These are phyloP conservation scores for Saccopteryx leptura DNA, from an alignment of 2,113 vertebrate genomes.

Conservation along the genomic window DNA sequence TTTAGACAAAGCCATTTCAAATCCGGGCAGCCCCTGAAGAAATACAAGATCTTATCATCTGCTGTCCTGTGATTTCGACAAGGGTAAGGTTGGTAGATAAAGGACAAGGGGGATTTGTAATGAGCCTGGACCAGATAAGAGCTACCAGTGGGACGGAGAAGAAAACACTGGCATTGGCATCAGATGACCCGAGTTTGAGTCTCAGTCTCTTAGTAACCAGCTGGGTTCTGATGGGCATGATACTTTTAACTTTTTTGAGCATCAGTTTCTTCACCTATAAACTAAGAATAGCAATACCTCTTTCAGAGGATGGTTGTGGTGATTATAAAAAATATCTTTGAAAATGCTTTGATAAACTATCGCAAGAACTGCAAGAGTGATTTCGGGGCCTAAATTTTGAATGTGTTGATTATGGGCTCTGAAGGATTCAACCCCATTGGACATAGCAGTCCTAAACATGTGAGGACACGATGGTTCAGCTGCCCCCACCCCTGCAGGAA, in stretches of 20 bases:
- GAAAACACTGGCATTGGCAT: neutral
- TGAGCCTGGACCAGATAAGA: neutral
- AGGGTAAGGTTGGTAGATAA: neutral
- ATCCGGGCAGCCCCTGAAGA: neutral
- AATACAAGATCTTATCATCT: neutral
- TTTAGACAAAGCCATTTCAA: neutral
- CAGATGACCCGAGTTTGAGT: neutral
- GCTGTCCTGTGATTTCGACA: neutral
- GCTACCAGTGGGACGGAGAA: neutral
- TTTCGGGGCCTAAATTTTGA: neutral
- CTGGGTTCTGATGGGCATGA: neutral
- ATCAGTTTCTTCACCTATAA: neutral
- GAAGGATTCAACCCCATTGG: neutral
- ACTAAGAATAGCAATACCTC: neutral
- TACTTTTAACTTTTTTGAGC: neutral
- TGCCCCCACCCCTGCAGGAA: neutral
- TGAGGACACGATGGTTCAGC: neutral
- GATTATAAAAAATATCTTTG: neutral
- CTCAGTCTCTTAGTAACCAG: neutral
- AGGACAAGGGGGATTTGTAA: neutral
- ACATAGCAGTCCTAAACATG: neutral
- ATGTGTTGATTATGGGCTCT: neutral
- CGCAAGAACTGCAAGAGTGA: neutral
- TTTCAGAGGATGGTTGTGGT: neutral
- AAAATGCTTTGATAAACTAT: neutral